These are phyloP conservation scores for Resseliella maxima DNA, from an alignment of 2,888 invertebrate species.

Conservation along the genomic window DNA sequence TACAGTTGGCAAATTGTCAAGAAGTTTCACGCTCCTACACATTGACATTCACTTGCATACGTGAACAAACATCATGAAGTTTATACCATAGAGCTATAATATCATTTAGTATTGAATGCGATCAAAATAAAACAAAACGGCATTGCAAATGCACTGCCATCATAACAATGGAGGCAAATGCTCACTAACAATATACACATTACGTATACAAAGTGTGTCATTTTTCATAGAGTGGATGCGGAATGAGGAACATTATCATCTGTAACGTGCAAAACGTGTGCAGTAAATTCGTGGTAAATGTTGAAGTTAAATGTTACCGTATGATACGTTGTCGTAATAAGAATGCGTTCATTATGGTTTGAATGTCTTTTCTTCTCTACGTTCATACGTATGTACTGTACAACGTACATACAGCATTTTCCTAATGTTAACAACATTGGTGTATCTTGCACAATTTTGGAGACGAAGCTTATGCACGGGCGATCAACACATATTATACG, in stretches of 20 bases:
- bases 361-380: not conserved
- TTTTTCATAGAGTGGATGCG: conserved; percentile 40
- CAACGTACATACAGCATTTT: not conserved
- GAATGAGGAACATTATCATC: conserved; percentile 40
- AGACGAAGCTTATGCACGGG: conserved; percentile 22
- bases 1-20: conserved; percentile 41
- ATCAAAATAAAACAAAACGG: conserved; percentile 7
- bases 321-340: conserved; percentile 54
- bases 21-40: not conserved
- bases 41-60: not conserved
- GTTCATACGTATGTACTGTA: not conserved
- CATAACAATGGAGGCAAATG: conserved; percentile 14
- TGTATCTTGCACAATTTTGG: not conserved
- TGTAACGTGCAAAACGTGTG: conserved; percentile 51
- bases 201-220: conserved; percentile 54
- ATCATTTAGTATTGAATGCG: not conserved
- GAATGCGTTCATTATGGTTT: conserved; percentile 44
- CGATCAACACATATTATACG: conserved; percentile 54
- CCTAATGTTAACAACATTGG: not conserved
- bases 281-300: conserved; percentile 46
- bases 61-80: not conserved
- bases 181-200: conserved; percentile 35
- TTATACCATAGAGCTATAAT: not conserved
- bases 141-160: conserved; percentile 32
- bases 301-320: conserved; percentile 51